phyloP scores from a whole-genome alignment of 2,113 vertebrate genomes.

The Ageneiosus marmoratus region DNA sequence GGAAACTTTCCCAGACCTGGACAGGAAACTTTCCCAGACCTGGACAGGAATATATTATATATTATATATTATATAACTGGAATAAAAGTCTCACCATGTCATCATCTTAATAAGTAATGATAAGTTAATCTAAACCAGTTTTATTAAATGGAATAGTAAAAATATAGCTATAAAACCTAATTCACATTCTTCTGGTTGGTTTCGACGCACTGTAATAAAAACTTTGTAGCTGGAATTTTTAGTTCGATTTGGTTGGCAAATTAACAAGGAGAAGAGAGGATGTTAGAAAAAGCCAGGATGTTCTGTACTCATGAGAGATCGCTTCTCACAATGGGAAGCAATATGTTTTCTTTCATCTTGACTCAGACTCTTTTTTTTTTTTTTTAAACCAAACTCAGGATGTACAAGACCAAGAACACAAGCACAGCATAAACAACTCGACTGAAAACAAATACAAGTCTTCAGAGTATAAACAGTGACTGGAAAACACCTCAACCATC shows the following conservation, averaged over 20 bases:
- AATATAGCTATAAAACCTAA: not conserved
- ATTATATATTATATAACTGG: not conserved
- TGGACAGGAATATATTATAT: not conserved
- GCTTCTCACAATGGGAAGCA: conserved; percentile 4
- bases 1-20: not conserved
- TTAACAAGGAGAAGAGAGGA: not conserved
- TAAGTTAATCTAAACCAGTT: not conserved
- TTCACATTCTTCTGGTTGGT: not conserved
- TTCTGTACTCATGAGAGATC: not conserved
- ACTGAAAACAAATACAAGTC: conserved; percentile 6
- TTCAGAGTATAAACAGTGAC: not conserved
- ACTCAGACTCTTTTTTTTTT: not conserved
- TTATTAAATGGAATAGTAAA: not conserved
- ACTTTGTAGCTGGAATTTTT: not conserved
- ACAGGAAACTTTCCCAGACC: not conserved
- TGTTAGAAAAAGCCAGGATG: not conserved
- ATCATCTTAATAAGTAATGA: not conserved
- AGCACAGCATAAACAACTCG: not conserved
- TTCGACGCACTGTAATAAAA: not conserved
- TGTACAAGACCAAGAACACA: conserved; percentile 13
- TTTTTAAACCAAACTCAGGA: conserved; percentile 11
- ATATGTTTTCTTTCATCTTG: conserved; percentile 1
- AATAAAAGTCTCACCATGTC: too few relatives aligned
- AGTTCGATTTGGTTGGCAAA: not conserved
- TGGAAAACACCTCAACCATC: not conserved